Evolutionary conservation across 2,888 invertebrate genomes (phyloP).

Genomic region (Liposcelis brunnea): DNA sequence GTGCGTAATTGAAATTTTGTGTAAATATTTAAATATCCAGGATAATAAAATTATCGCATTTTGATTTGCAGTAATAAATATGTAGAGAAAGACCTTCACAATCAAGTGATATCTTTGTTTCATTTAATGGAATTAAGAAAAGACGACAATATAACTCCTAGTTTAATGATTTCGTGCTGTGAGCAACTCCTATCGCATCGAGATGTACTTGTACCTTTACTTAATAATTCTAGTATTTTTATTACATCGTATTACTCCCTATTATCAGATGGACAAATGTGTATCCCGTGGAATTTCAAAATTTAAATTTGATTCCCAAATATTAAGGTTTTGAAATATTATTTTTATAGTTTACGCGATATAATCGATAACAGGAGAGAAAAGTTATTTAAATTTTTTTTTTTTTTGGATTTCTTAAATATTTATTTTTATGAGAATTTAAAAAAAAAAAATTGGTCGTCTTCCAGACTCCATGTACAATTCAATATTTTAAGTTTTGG

Average conservation of each 20-base stretch:
- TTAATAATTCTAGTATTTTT: slow-evolving; percentile 54
- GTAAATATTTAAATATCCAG: too few relatives aligned
- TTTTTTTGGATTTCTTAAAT: too few relatives aligned
- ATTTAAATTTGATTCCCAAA: slow-evolving; percentile 26
- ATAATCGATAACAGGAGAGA: too few relatives aligned
- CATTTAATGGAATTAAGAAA: slow-evolving; percentile 57
- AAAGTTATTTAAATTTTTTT: too few relatives aligned
- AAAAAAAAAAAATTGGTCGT: too few relatives aligned
- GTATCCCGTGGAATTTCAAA: slow-evolving; percentile 86
- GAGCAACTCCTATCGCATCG: slow-evolving; percentile 43
- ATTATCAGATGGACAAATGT: slow-evolving; percentile 73
- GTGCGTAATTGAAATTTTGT: too few relatives aligned
- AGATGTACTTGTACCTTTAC: slow-evolving; percentile 27
- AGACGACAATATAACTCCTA: slow-evolving; percentile 81
- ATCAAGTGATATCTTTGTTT: slow-evolving; percentile 46
- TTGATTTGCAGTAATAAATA: slow-evolving; percentile 47
- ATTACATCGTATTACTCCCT: slow-evolving; percentile 86
- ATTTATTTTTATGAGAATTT: too few relatives aligned
- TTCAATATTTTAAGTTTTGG: too few relatives aligned
- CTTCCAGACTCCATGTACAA: too few relatives aligned
- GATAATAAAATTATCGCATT: slow-evolving; percentile 6
- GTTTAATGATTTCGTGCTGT: slow-evolving; percentile 75
- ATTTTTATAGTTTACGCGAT: too few relatives aligned
- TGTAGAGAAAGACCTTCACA: slow-evolving; percentile 55
- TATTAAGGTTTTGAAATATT: too few relatives aligned